Conservation (phyloP, 2,888 invertebrate species). For the Caenorhabditis macrosperma region DNA sequence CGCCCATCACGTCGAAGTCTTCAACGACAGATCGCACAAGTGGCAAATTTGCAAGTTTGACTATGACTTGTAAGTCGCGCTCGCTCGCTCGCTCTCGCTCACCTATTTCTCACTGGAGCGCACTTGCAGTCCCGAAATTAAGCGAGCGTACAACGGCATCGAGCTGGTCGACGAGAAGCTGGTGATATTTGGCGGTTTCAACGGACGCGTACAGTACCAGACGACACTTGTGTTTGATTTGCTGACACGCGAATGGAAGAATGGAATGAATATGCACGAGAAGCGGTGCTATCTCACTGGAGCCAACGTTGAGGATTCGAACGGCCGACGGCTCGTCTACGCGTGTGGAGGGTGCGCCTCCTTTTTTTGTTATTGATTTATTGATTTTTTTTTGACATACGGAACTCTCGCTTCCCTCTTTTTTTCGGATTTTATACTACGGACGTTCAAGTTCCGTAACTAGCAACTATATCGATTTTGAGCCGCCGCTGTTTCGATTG, state of each 20-base stretch:
- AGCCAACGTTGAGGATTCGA: slow-evolving; percentile 21
- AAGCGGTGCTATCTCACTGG: slow-evolving; percentile 50
- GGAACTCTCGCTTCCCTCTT: not conserved
- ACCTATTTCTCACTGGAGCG: not conserved
- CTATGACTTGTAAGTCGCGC: slow-evolving; percentile 36
- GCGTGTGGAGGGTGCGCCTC: slow-evolving; percentile 54
- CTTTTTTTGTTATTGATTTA: not conserved
- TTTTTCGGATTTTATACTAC: not conserved
- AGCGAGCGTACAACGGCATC: slow-evolving; percentile 55
- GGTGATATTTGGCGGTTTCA: slow-evolving; percentile 52
- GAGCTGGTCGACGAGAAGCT: slow-evolving; percentile 48
- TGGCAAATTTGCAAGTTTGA: slow-evolving; percentile 55
- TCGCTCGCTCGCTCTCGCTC: not conserved
- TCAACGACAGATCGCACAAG: slow-evolving; percentile 49
- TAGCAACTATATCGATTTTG: too few relatives aligned
- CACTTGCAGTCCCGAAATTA: slow-evolving; percentile 42
- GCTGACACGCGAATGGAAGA: slow-evolving; percentile 32
- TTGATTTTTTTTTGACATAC: too few relatives aligned
- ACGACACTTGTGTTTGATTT: slow-evolving; percentile 53
- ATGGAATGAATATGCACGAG: slow-evolving; percentile 56
- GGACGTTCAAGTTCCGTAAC: not conserved
- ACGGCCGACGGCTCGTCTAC: slow-evolving; percentile 26
- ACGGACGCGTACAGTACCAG: slow-evolving; percentile 42
- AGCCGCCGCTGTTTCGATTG: too few relatives aligned
- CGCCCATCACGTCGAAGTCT: slow-evolving; percentile 56